Base-by-base conservation (phyloP, 92 coral and sea anemone species). In the Montipora capitata region DNA sequence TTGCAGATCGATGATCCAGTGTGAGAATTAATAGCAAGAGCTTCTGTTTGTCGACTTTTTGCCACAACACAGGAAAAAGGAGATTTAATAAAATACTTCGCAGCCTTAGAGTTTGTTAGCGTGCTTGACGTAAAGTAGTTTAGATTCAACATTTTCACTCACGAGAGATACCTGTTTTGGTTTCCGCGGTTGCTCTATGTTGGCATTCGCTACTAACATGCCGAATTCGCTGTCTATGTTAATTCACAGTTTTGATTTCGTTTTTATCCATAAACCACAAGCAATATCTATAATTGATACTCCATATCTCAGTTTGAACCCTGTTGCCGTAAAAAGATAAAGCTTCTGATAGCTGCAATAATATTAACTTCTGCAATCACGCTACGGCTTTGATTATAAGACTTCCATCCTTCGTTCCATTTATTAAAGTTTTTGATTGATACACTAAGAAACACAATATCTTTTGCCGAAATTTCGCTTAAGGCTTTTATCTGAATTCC, bases 401-500 rank as follows among this genome's bases (percentile, higher is more conserved):
- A n/a, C n/a, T n/a, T n/a, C n/a, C n/a, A n/a, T n/a, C 3, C 49
- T 44, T 44, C 49, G 49, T 44, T n/a, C n/a, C n/a, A n/a, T n/a
- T n/a, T n/a, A n/a, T 14, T 57, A 2, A 57, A 57, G 8, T 44
- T 44, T 44, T 6, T 44, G 49, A 44, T 44, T 44, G 49, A 44
- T 44, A 44, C 49, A 44, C 49, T 44, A 6, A 57, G 8, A 9
- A 57, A n/a, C n/a, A n/a, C n/a, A n/a, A n/a, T n/a, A n/a, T 9
- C 62, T 14, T 9, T 57, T 57, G 62, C 11, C 68, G 18, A 62
- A 20, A 7, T 16, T 62, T 62, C 7, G n/a, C n/a, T n/a, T n/a
- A n/a, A n/a, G n/a, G 68, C 68, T 63, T 63, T 63, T 63, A 63
- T 63, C 16, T 63, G 27, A 63, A 63, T 63, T 63, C 68, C 16